These are phyloP conservation scores for Gopherus evgoodei DNA, from an alignment of 2,113 vertebrate species.

Conservation along the genomic window DNA sequence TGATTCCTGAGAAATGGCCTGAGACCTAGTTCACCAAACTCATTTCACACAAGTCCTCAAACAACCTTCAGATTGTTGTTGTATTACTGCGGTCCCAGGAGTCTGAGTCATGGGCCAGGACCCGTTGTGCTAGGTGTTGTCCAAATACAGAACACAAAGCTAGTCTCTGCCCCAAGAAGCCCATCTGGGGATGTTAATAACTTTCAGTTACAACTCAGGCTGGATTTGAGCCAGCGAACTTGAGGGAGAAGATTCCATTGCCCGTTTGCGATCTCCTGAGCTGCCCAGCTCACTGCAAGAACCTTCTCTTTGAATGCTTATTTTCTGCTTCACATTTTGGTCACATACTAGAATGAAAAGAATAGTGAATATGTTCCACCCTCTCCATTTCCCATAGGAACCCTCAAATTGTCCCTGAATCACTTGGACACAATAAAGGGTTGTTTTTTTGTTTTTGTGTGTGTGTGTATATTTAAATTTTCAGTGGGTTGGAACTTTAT, in stretches of 20 bases:
- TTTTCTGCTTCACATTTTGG: neutral
- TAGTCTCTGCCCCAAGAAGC: too few relatives aligned
- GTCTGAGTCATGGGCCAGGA: too few relatives aligned
- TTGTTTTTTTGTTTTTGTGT: neutral
- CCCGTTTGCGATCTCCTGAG: neutral
- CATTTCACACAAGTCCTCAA: neutral
- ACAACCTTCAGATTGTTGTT: too few relatives aligned
- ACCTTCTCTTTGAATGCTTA: neutral
- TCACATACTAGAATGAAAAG: neutral
- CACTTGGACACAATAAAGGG: neutral
- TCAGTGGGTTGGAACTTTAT: neutral
- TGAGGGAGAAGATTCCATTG: neutral
- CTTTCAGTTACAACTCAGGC: neutral
- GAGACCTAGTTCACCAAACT: neutral
- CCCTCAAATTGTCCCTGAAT: neutral
- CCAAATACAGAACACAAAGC: too few relatives aligned
- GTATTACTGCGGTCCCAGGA: too few relatives aligned
- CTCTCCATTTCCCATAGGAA: neutral
- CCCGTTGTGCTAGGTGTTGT: too few relatives aligned
- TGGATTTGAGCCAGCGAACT: neutral
- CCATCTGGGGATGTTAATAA: neutral
- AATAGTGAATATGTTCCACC: neutral
- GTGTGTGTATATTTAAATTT: neutral
- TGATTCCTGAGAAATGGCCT: neutral
- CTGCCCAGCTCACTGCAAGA: neutral